Base-by-base conservation (phyloP, 2,888 invertebrate genomes). In the Clistopyga incitator region DNA sequence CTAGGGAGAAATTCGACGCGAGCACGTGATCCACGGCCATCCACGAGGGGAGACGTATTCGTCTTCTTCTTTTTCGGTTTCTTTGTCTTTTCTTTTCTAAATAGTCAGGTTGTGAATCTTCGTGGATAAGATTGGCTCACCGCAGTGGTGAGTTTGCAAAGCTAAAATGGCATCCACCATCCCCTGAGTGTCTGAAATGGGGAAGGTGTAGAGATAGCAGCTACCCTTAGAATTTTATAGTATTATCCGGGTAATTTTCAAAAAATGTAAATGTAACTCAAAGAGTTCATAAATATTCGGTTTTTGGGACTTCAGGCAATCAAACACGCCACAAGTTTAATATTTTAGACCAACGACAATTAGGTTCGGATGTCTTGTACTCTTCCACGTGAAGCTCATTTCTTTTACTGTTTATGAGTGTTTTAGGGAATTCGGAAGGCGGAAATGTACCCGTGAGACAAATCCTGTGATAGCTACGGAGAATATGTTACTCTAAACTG, bases 1-100 rank as follows among this genome's bases (percentile, higher is more conserved):
- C 29, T 3, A 20, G 2, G 25, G 25, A 23, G 18, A 15, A 71
- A 45, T 78, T 82, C 67, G 78, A 74, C 25, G 74, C 56, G n/a
- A 13, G 47, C 45, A 54, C 59, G 42, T 54, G 71, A 15, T 54
- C 11, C 25, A 15, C 67, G 10, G 23, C 6, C 20, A 18, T 54
- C 56, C 25, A 56, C 23, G 25, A 56, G 25, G 56, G 15, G 25
- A 56, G 56, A 56, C 23, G 25, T 25, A 25, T 23, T 56, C 25
- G 4, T 61, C 18, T 29, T 34, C 34, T 61, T 34, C 34, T 10
- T 34, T 0, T 1, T 0, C 34, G 6, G n/a, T 34, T 61, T 61
- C 25, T 38, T 23, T n/a, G 8, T 34, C 29, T 54, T 23, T 23
- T 54, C 13, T 13, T 11, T 23, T n/a, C n/a, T n/a, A n/a, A 23